Conservation (phyloP, 2,797 vertebrate genomes). For the Halcyon badia region DNA sequence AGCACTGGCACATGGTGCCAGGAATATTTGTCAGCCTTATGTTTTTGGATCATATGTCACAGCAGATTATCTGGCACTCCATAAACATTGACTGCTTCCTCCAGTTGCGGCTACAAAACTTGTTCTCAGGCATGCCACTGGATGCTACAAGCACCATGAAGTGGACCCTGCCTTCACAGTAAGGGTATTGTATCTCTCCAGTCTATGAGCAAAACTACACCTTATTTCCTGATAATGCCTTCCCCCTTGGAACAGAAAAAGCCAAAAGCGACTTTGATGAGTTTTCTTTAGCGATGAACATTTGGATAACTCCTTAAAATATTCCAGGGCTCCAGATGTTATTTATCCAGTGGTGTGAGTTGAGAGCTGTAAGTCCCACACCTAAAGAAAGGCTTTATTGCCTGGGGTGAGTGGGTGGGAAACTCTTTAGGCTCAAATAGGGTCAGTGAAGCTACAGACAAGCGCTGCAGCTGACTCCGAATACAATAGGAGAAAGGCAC, state of each 20-base stretch:
- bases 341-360: not conserved
- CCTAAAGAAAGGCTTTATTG: constrained; percentile 39
- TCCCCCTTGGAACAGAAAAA: not conserved
- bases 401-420: not conserved
- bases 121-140: constrained; percentile 36
- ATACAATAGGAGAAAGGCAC: not conserved
- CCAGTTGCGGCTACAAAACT: constrained; percentile 29
- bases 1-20: constrained; percentile 27
- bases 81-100: constrained; percentile 42
- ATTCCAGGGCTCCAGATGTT: constrained; percentile 18
- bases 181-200: not conserved
- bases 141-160: not conserved
- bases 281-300: not conserved
- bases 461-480: not conserved
- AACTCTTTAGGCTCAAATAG: not conserved
- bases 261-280: not conserved
- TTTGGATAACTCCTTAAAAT: constrained; percentile 35
- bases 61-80: constrained; percentile 46
- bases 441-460: not conserved
- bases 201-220: not conserved
- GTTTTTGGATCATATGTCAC: constrained; percentile 54
- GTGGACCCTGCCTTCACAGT: not conserved
- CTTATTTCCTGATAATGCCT: not conserved
- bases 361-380: not conserved
- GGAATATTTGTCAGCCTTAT: constrained; percentile 65